Conservation (phyloP, 2,797 vertebrate species). For the Acrossocheilus fasciatus region DNA sequence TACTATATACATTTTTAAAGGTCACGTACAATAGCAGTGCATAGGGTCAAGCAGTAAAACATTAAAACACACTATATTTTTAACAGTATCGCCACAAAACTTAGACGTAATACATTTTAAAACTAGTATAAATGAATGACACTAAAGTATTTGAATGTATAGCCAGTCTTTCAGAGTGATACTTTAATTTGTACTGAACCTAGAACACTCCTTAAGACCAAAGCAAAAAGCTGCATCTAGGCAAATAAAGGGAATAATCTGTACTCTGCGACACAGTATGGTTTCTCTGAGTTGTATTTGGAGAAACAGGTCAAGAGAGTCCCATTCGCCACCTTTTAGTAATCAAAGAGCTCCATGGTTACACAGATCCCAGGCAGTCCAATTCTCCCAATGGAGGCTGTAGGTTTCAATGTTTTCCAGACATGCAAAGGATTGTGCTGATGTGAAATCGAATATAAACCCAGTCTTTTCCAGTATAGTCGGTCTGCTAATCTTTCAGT, state of each 20-base stretch:
- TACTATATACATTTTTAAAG: not conserved
- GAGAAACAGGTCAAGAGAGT: not conserved
- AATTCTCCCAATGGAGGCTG: not conserved
- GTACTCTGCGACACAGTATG: not conserved
- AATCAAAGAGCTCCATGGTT: slow-evolving; percentile 6
- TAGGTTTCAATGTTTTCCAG: slow-evolving; percentile 20
- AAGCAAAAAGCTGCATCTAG: not conserved
- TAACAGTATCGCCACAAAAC: not conserved
- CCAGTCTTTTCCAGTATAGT: not conserved
- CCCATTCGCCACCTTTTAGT: not conserved
- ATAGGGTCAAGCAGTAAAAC: not conserved
- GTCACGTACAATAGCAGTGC: not conserved
- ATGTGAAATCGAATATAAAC: not conserved
- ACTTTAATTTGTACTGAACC: not conserved
- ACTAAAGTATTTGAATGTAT: not conserved
- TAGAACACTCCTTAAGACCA: not conserved
- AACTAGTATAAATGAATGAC: not conserved
- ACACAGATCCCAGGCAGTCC: not conserved
- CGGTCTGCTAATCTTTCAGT: not conserved
- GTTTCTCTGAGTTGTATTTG: not conserved
- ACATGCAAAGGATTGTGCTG: not conserved
- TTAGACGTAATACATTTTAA: not conserved
- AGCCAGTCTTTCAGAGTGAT: not conserved
- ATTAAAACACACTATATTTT: not conserved
- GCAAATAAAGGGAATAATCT: not conserved